phyloP scores from a whole-genome alignment of 2,113 vertebrate genomes.

The Zosterops borbonicus region DNA sequence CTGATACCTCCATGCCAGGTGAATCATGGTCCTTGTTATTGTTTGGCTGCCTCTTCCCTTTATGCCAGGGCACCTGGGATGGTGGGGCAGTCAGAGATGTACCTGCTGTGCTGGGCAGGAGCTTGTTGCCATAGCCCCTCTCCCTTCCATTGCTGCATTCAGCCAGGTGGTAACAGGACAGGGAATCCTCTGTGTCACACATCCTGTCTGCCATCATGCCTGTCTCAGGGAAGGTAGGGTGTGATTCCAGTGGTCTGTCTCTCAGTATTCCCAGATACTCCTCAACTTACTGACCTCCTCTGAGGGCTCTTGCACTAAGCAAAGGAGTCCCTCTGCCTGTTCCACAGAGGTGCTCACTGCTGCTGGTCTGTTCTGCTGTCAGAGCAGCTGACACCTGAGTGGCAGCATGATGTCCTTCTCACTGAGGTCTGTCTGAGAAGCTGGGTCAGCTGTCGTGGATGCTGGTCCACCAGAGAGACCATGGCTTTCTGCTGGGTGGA shows the following conservation, averaged over 20 bases:
- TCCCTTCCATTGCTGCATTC: not conserved
- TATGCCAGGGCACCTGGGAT: not conserved
- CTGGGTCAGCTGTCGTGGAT: not conserved
- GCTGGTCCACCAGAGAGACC: not conserved
- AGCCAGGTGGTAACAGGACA: not conserved
- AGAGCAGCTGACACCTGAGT: not conserved
- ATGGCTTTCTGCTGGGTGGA: not conserved
- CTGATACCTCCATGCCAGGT: not conserved
- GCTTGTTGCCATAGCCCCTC: not conserved
- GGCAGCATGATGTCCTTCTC: not conserved
- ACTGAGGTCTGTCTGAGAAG: not conserved
- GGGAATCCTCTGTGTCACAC: fast-evolving
- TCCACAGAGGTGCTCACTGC: not conserved
- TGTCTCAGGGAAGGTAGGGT: not conserved
- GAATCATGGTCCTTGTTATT: fast-evolving
- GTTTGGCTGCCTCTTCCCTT: not conserved
- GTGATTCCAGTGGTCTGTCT: not conserved
- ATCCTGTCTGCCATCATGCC: not conserved
- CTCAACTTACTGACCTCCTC: not conserved
- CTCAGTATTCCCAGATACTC: not conserved
- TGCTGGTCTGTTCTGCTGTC: not conserved
- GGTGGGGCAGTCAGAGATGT: not conserved
- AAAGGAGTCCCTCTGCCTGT: not conserved
- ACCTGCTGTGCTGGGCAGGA: not conserved
- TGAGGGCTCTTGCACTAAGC: not conserved